These are phyloP conservation scores for Pycnonotus jocosus DNA, from an alignment of 2,113 vertebrate genomes.

Conservation along the genomic window DNA sequence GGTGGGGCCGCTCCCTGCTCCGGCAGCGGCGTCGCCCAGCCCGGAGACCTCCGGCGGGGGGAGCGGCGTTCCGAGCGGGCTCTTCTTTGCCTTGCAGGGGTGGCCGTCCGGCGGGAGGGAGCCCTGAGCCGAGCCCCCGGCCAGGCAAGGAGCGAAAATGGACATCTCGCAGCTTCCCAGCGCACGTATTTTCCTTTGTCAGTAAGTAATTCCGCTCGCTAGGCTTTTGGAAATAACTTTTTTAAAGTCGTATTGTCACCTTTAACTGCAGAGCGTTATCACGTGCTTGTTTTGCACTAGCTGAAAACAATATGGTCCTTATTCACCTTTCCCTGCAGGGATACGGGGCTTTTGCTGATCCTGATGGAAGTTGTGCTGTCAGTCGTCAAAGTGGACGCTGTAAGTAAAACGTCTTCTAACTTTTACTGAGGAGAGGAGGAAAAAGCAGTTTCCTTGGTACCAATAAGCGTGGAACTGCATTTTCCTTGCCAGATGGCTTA, in stretches of 20 bases:
- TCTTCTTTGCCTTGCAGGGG: slow-evolving; percentile 4
- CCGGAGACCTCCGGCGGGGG: neutral
- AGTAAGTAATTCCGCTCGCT: slow-evolving; percentile 40
- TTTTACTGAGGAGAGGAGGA: neutral
- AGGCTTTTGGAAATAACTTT: neutral
- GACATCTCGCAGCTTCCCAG: slow-evolving; percentile 13
- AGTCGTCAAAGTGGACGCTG: slow-evolving; percentile 35
- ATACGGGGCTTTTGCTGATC: slow-evolving; percentile 13
- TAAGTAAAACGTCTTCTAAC: neutral
- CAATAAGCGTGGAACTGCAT: neutral
- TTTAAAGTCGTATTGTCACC: neutral
- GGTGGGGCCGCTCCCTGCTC: neutral
- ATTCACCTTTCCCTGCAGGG: slow-evolving; percentile 1
- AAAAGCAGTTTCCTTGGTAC: slow-evolving; percentile 14
- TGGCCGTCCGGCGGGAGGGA: neutral
- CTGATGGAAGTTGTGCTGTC: slow-evolving; percentile 36
- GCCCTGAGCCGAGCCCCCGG: neutral
- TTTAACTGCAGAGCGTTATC: neutral
- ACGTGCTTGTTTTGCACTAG: neutral
- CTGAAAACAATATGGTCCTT: neutral
- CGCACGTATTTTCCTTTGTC: neutral
- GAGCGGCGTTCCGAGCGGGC: neutral
- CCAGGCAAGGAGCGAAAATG: neutral
- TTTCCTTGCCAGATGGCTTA: slow-evolving; percentile 7
- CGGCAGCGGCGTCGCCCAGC: neutral